Base-by-base conservation (phyloP, 2,797 vertebrate species). In the Rhyacichthys aspro region DNA sequence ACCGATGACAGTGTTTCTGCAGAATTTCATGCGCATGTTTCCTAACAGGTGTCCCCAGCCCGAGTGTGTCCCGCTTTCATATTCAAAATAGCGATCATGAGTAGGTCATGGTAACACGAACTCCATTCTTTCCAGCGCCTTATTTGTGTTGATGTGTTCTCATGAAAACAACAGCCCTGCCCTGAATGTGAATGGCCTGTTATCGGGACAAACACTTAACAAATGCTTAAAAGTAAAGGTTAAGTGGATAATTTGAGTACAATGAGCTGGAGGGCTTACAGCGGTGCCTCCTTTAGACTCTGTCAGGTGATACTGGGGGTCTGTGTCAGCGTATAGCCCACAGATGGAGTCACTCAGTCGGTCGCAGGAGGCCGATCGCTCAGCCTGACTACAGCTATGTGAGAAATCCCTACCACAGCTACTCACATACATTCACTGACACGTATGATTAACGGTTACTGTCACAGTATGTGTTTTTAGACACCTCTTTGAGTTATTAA, bases 221-320 rank as follows among this genome's bases (percentile, higher is more conserved):
- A 88, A 89, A 85, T 74, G 70, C 74, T 89, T 86, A 84, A 85
- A 84, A 75, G 82, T 82, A 88, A 86, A 88, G 82, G 84, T 88
- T 87, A 87, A 88, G 86, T 83, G 81, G 77, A 73, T 79, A 86
- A 88, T 82, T 77, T 85, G 82, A 86, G 70, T 78, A 86, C 82
- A 86, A 81, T 85, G 79, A 84, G 85, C 78, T 83, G 73, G 57
- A 36, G 12, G 74, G 86, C 74, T 86, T 85, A 82, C 8, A 2
- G 23, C 37, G 76, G 76, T 71, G 71, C 79, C 78, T 82, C 75
- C 83, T 87, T 88, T 88, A 81, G 84, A 82, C 67, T 72, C 68
- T 72, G 74, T 87, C 82, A 83, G 85, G 82, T 81, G 81, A 67
- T 55, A 9, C 54, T 9, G 47, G 62, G 55, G 58, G 9, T 50